phyloP scores from a whole-genome alignment of 2,113 vertebrate genomes.

The Tyto alba region DNA sequence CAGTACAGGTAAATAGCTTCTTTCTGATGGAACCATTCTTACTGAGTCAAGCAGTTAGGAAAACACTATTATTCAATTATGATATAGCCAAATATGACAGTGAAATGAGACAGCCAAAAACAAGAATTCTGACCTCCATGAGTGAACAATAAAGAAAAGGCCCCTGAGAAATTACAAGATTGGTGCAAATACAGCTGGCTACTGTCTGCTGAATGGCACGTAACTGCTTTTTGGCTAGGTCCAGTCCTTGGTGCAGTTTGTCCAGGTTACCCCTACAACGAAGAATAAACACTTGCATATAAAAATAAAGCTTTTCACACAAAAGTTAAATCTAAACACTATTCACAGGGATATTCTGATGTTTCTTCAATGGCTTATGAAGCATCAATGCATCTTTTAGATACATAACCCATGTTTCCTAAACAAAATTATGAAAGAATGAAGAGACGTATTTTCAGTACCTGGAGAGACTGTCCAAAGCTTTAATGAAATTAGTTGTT shows the following conservation, averaged over 20 bases:
- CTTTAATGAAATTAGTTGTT: conserved; percentile 89
- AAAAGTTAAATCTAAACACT: not conserved
- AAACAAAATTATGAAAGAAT: not conserved
- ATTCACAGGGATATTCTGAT: not conserved
- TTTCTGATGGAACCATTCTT: not conserved
- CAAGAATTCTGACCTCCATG: conserved; percentile 81
- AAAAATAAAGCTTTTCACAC: not conserved
- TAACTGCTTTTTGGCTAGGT: conserved; percentile 91
- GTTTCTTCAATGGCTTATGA: not conserved
- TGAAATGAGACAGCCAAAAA: not conserved
- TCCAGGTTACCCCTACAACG: conserved; percentile 85
- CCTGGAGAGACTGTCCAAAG: conserved; percentile 95
- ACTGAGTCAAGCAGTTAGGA: not conserved
- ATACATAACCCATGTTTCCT: not conserved
- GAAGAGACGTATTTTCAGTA: conserved; percentile 30
- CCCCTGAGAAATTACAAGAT: conserved; percentile 93
- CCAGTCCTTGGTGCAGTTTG: conserved; percentile 84
- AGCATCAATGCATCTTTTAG: not conserved
- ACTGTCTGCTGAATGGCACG: conserved; percentile 91
- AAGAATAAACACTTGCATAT: not conserved
- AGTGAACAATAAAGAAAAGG: conserved; percentile 97
- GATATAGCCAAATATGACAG: not conserved
- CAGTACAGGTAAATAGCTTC: not conserved
- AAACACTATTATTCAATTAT: not conserved
- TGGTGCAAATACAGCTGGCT: conserved; percentile 96